These are phyloP conservation scores for Mastigias papua DNA, from an alignment of 30 jellyfish, hydroid and myxozoan species.

Conservation along the genomic window DNA sequence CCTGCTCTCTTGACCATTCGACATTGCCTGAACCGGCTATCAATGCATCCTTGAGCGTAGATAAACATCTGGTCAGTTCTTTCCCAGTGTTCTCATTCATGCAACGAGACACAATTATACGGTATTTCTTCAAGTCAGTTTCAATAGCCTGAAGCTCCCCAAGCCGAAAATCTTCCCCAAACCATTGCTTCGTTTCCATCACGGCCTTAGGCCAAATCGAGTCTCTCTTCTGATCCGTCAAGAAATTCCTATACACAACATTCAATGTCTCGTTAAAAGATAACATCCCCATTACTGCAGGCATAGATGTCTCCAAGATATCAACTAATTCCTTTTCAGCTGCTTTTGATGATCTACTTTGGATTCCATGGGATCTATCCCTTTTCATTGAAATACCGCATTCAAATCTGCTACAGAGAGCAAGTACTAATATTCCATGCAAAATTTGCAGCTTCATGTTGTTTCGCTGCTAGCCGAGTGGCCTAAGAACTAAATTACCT, in stretches of 20 bases:
- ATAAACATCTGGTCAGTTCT: conserved; percentile 55
- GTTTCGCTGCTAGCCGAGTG: neutral
- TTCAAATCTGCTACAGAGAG: neutral
- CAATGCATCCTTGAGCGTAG: conserved; percentile 47
- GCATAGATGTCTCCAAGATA: conserved; percentile 59
- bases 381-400: neutral
- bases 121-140: conserved; percentile 34
- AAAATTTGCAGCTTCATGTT: neutral
- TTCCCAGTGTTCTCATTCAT: conserved; percentile 51
- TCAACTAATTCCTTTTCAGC: conserved; percentile 13
- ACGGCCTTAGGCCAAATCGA: conserved; percentile 69
- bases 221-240: conserved; percentile 39
- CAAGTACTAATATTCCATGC: neutral
- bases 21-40: conserved; percentile 50
- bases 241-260: conserved; percentile 23
- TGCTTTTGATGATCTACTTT: neutral
- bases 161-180: conserved; percentile 40
- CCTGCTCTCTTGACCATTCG: conserved; percentile 69
- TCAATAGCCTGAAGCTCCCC: conserved; percentile 45
- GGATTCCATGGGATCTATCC: neutral
- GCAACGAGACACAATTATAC: conserved; percentile 28
- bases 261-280: conserved; percentile 42
- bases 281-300: conserved; percentile 74
- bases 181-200: conserved; percentile 62
- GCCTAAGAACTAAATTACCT: neutral